Evolutionary conservation across 2,797 vertebrate genomes (phyloP).

Genomic region (Rhynchotus rufescens): DNA sequence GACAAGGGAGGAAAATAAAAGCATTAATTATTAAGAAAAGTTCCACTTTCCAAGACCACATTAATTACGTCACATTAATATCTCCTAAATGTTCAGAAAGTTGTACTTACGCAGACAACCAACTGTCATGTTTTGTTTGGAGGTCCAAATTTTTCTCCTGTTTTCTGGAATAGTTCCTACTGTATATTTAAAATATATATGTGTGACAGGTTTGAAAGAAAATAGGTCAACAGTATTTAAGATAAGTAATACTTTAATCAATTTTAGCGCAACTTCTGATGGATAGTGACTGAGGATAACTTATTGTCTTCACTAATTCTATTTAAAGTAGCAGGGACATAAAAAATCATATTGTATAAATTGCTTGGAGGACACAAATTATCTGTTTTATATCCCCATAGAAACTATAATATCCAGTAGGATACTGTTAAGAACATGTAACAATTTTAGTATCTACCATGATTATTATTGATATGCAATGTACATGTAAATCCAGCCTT

Average conservation of each 20-base stretch:
- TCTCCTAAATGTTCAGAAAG: background rate
- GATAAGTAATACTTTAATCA: slow-evolving; percentile 74
- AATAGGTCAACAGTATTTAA: slow-evolving; percentile 74
- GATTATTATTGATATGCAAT: slow-evolving; percentile 10
- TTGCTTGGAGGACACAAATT: slow-evolving; percentile 58
- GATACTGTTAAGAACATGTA: background rate
- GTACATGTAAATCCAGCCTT: background rate
- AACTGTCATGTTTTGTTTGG: background rate
- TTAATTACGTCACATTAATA: background rate
- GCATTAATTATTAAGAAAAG: background rate
- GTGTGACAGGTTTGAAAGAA: slow-evolving; percentile 60
- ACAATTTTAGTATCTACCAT: slow-evolving; percentile 6
- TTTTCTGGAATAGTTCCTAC: background rate
- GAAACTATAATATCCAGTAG: slow-evolving; percentile 19
- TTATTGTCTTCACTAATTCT: slow-evolving; percentile 52
- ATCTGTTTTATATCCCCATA: slow-evolving; percentile 44
- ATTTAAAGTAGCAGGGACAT: slow-evolving; percentile 44
- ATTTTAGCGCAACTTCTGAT: slow-evolving; percentile 67
- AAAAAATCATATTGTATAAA: slow-evolving; percentile 42
- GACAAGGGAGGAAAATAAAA: background rate
- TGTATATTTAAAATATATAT: slow-evolving; percentile 34
- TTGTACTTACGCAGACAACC: background rate
- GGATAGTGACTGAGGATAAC: slow-evolving; percentile 44
- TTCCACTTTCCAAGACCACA: background rate
- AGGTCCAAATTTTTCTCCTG: background rate